These are phyloP conservation scores for Tragelaphus buxtoni DNA, from an alignment of 2,113 vertebrate genomes.

Conservation along the genomic window DNA sequence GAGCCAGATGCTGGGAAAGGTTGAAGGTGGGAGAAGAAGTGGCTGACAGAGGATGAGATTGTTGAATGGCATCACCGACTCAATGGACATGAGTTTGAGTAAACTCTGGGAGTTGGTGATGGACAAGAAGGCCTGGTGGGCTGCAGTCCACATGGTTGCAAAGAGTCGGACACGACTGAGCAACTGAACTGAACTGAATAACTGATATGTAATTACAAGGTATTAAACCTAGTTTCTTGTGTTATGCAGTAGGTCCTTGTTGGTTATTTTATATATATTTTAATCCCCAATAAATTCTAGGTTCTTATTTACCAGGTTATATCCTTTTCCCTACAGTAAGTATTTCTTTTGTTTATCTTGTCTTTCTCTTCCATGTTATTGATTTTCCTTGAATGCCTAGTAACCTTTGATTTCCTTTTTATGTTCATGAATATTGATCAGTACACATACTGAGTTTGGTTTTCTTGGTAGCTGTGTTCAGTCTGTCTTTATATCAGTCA, in stretches of 20 bases:
- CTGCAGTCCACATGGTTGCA: fast-evolving
- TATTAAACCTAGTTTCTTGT: background rate
- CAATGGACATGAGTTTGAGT: background rate
- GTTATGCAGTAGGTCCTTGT: background rate
- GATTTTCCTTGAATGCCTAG: background rate
- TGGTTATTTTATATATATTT: background rate
- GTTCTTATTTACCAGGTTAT: background rate
- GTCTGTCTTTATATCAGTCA: background rate
- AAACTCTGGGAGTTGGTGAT: background rate
- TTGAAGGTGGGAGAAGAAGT: background rate
- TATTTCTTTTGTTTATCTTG: background rate
- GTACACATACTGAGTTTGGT: background rate
- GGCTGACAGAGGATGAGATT: background rate
- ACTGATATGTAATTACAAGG: background rate
- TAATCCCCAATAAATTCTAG: background rate
- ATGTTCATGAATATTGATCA: background rate
- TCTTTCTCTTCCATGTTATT: background rate
- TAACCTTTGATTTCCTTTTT: background rate
- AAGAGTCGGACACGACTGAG: background rate
- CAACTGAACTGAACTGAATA: background rate
- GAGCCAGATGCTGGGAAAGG: background rate
- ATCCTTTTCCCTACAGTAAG: background rate
- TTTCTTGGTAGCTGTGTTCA: background rate
- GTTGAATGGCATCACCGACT: background rate
- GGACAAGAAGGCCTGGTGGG: fast-evolving